Evolutionary conservation across 2,113 vertebrate genomes (phyloP), one percentile per base, ranked within the genome.

Genomic region (Menidia beryllina): DNA sequence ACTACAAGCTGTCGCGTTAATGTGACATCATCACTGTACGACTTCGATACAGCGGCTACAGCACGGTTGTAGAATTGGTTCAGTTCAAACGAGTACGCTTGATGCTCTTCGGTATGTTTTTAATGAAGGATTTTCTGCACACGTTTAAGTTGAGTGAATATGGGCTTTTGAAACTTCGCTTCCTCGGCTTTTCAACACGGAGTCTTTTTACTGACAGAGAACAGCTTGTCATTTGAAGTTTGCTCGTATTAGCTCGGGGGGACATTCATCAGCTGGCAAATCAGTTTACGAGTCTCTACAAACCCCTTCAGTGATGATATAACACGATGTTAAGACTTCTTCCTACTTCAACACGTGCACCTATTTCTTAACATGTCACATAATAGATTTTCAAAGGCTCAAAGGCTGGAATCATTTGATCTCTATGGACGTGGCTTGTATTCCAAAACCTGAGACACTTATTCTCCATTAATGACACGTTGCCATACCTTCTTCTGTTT

Each of bases 1-100:
- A 90, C 86, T 88, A 90, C 88, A 87, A 73, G n/a, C 14, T 7
- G 84, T 78, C 84, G 73, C 84, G 3, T 48, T 0, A 0, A 0
- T 9, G 1, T 64, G 73, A 79, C 86, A 86, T 24, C 68, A 79
- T 86, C 70, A 49, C 20, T 0, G 8, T 26, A 0, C 67, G 86
- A 67, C 81, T 11, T 4, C 19, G 7, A 34, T 41, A 23, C 1
- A 12, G 20, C 50, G 45, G 73, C 5, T 10, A 43, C 41, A 68
- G 60, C 72, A 55, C 59, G 15, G 71, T 57, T 19, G 43, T 34
- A 2, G 8, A 30, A 20, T 34, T 57, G 24, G 25, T 47, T 51
- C 13, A 45, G 25, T 27, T 8, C 41, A 30, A 25, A n/a, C 61
- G 10, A 13, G 25, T 47, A 3, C 5, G 39, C 21, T 56, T 61